Percentiles rank a stretch among this genome's conserved stretches.
Conservation (phyloP, 2,888 invertebrate genomes). For the Sarcophaga subvicina region DNA sequence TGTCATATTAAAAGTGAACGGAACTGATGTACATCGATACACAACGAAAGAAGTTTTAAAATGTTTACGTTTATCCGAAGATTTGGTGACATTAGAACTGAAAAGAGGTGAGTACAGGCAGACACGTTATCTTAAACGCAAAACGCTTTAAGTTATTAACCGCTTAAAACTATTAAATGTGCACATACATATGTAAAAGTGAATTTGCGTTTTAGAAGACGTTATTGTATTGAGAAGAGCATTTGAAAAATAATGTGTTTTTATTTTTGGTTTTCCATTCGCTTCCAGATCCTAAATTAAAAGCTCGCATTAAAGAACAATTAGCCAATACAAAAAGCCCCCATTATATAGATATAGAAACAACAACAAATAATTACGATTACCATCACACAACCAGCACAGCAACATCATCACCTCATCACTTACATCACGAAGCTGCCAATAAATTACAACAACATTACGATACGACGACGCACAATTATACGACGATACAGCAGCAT, state of each 20-base stretch:
- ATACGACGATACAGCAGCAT: conserved; percentile 67
- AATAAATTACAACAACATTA: conserved; percentile 56
- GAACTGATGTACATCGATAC: conserved; percentile 95
- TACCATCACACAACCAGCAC: conserved; percentile 71
- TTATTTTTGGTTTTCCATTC: not conserved
- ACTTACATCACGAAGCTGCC: conserved; percentile 64
- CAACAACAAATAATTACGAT: conserved; percentile 82
- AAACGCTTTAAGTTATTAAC: too few relatives aligned
- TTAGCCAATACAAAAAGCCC: conserved; percentile 84
- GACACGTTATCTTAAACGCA: too few relatives aligned
- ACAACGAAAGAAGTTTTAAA: conserved; percentile 97
- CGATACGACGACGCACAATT: conserved; percentile 60
- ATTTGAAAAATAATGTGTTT: too few relatives aligned
- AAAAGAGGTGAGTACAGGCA: conserved; percentile 89
- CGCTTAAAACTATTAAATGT: too few relatives aligned
- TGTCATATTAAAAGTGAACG: conserved; percentile 96
- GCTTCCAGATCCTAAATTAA: conserved; percentile 91
- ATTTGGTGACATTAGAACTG: conserved; percentile 94
- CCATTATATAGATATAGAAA: conserved; percentile 83
- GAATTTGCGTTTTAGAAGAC: too few relatives aligned
- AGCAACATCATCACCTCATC: conserved; percentile 68
- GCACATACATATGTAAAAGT: too few relatives aligned
- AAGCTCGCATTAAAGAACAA: conserved; percentile 89
- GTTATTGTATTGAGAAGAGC: too few relatives aligned
- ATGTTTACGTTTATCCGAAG: conserved; percentile 95